Base-by-base conservation (phyloP, 1,140 invertebrate species). In the Papilio glaucus region DNA sequence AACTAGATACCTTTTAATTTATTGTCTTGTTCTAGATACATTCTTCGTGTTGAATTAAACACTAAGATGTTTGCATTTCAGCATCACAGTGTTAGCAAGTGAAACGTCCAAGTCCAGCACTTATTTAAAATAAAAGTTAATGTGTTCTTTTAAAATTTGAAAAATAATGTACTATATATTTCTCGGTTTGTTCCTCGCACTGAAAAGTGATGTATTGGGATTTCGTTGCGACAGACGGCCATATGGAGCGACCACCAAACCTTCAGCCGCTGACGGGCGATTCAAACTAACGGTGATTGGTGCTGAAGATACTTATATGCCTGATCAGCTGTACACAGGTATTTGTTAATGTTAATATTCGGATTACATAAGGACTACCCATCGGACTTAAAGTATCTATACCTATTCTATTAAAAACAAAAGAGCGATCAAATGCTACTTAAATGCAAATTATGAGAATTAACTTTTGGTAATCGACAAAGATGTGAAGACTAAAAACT, bases 171-270 rank as follows among this genome's bases (percentile, higher is more conserved):
- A 57, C 3, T 15, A 42, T 57, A 71, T 57, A 53, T 26, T 71
- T 38, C 1, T 71, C 18, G 7, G 63, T 69, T 8, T 60, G 15
- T 72, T 68, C 12, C 0, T 63, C 21, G 9, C 26, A 21, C 26
- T 72, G 1, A 62, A 45, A 26, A 9, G 65, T 18, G 49, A 57
- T 26, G 74, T 72, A 4, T 53, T 38, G 24, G 60, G 82, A 41
- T 88, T 89, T 71, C 86, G 88, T 24, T 92, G 90, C 76, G 87
- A 92, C 41, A 79, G 89, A 76, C 80, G 84, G 38, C 88, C 89
- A 6, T 92, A 89, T 69, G 89, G 88, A 0, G 79, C 88, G 0
- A 86, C 79, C 0, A 82, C 86, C 0, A 84, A 80, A 67, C 53
- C 89, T 4, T 86, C 85, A 7, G 72, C 82, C 13, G 70, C 89